Evolutionary conservation across 2,888 invertebrate species (phyloP).

Genomic region (Sarcophaga variegata): DNA sequence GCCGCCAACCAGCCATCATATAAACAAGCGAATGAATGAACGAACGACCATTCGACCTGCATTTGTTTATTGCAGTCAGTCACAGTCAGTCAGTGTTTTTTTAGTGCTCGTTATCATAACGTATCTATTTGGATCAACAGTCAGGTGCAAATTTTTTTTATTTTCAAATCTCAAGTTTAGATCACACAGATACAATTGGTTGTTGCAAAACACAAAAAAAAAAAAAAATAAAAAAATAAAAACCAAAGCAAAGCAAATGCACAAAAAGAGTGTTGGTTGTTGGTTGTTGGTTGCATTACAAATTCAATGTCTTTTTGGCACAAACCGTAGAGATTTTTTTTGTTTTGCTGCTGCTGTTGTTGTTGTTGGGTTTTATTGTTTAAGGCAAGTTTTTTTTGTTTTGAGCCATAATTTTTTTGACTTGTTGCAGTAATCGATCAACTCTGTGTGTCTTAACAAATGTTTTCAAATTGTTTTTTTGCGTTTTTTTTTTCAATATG

Average conservation of each 20-base stretch:
- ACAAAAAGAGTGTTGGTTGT: too few relatives aligned
- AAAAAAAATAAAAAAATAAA: neutral
- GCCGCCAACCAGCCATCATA: constrained; percentile 21
- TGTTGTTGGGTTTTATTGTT: constrained; percentile 5
- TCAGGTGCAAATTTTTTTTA: constrained; percentile 56
- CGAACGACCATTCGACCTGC: constrained; percentile 14
- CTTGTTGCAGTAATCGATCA: constrained; percentile 67
- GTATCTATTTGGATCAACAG: constrained; percentile 56
- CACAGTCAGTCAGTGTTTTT: neutral
- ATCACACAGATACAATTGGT: constrained; percentile 29
- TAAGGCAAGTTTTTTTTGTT: constrained; percentile 34
- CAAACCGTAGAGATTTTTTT: constrained; percentile 8
- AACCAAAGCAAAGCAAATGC: neutral
- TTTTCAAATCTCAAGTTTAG: constrained; percentile 47
- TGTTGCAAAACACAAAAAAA: neutral
- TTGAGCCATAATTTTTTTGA: constrained; percentile 54
- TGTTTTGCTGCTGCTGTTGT: neutral
- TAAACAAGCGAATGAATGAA: neutral
- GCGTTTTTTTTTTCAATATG: too few relatives aligned
- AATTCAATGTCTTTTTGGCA: constrained; percentile 44
- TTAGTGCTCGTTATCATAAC: neutral
- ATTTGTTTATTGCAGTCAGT: constrained; percentile 16
- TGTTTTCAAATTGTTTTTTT: constrained; percentile 7
- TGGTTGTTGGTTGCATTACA: constrained; percentile 17
- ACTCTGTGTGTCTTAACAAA: constrained; percentile 48